phyloP scores from a whole-genome alignment of 2,113 vertebrate genomes.

The Phaetusa simplex region DNA sequence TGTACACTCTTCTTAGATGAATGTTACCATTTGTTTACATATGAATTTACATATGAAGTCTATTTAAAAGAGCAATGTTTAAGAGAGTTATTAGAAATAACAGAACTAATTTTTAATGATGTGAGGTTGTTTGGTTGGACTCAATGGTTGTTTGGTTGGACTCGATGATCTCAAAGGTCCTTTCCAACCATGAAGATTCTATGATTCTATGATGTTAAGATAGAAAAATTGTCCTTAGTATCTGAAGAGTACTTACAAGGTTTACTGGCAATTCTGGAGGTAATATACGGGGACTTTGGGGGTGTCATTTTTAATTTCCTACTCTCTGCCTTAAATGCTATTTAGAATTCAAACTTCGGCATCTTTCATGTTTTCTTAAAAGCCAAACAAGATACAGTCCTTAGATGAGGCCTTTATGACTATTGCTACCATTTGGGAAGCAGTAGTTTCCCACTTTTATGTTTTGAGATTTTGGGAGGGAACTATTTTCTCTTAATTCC shows the following conservation, averaged over 20 bases:
- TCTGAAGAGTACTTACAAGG: neutral
- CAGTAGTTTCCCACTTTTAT: neutral
- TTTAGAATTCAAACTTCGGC: neutral
- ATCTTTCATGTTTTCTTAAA: neutral
- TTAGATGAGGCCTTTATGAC: neutral
- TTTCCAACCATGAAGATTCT: too few species aligned
- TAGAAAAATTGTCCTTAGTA: neutral
- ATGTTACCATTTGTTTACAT: neutral
- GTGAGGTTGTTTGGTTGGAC: too few species aligned
- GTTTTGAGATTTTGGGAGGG: neutral
- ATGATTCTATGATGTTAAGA: neutral
- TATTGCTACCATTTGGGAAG: neutral
- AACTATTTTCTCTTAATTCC: neutral
- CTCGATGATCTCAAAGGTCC: too few species aligned
- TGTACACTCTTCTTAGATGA: neutral
- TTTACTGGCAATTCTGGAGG: neutral
- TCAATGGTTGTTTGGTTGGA: too few species aligned
- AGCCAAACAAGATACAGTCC: neutral
- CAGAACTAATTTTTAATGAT: neutral
- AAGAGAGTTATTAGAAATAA: neutral
- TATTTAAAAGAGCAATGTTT: neutral
- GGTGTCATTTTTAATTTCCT: neutral
- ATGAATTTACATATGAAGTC: neutral
- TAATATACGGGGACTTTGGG: neutral
- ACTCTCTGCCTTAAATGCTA: neutral